phyloP scores from a whole-genome alignment of 2,797 vertebrate species.

The Vireo griseus region DNA sequence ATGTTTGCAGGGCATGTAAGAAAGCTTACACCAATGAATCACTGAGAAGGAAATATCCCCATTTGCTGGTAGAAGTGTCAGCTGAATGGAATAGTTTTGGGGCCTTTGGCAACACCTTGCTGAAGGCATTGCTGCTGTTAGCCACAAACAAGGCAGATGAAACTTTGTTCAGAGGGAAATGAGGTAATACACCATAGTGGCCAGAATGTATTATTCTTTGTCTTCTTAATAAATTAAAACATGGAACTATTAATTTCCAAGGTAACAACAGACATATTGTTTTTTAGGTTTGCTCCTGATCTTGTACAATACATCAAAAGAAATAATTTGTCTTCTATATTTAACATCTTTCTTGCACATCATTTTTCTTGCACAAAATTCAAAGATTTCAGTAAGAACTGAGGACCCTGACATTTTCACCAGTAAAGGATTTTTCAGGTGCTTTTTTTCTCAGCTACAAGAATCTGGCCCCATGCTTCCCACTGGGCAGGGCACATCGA shows the following conservation, averaged over 20 bases:
- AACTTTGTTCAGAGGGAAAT: neutral
- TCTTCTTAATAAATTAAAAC: neutral
- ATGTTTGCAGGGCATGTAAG: neutral
- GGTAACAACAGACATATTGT: accelerated
- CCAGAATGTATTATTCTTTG: neutral
- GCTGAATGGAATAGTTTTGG: neutral
- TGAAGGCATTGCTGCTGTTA: neutral
- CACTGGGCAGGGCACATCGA: neutral
- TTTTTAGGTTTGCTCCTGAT: neutral
- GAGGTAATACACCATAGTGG: neutral
- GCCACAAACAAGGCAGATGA: neutral
- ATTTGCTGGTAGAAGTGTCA: neutral
- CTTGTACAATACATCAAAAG: neutral
- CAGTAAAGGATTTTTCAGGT: neutral
- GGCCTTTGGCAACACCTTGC: neutral
- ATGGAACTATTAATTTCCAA: neutral
- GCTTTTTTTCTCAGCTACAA: neutral
- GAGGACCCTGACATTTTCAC: neutral
- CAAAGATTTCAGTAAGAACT: neutral
- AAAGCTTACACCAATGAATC: neutral
- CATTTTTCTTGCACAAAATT: neutral
- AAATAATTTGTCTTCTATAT: neutral
- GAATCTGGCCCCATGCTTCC: neutral
- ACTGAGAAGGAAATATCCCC: neutral
- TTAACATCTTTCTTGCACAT: neutral